Conservation (phyloP, 2,797 vertebrate genomes). For the Myotis vivesi region DNA sequence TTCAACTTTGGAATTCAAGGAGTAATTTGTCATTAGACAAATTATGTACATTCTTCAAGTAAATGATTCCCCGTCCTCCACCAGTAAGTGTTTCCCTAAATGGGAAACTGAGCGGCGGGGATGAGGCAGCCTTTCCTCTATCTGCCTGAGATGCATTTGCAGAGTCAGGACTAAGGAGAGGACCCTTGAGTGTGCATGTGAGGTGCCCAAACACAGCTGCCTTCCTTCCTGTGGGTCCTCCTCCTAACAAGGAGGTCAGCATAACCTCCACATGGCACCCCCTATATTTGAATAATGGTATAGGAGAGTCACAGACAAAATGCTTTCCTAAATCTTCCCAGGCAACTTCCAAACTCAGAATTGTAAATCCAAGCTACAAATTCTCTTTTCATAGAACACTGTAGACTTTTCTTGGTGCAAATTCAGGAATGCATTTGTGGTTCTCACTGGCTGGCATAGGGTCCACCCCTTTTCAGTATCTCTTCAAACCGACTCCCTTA, state of each 20-base stretch:
- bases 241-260: neutral
- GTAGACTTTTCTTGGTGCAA: rapidly evolving
- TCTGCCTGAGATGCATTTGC: neutral
- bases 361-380: neutral
- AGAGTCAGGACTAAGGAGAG: neutral
- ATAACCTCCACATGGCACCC: neutral
- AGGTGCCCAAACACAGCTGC: too few relatives aligned
- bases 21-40: neutral
- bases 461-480: neutral
- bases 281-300: neutral
- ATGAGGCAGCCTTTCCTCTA: rapidly evolving
- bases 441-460: neutral
- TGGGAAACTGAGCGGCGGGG: neutral
- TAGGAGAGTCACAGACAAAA: neutral
- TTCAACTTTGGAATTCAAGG: neutral
- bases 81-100: neutral
- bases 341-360: neutral
- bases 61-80: neutral
- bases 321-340: neutral
- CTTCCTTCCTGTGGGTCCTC: neutral
- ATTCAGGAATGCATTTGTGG: neutral
- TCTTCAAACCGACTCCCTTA: neutral
- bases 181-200: neutral
- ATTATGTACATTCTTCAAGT: neutral
- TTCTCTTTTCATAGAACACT: neutral